Evolutionary conservation across 1,140 invertebrate genomes (phyloP).

Genomic region (Piezodorus guildinii): DNA sequence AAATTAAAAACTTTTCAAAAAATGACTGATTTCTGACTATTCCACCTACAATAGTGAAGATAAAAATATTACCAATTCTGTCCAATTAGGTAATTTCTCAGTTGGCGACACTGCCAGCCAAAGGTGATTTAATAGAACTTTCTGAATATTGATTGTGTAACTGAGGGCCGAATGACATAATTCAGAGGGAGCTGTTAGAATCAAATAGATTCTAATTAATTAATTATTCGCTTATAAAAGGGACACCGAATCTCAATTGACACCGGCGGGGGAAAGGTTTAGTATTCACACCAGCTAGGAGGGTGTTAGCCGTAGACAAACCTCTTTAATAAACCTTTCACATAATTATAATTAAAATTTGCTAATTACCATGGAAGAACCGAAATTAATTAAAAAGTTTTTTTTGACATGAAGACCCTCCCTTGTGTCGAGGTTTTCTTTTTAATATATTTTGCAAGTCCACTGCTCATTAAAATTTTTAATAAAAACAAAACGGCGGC

Average conservation of each 20-base stretch:
- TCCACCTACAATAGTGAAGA: too few species aligned
- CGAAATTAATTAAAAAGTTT: conserved; percentile 6
- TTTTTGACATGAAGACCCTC: conserved; percentile 1
- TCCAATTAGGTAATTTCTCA: too few species aligned
- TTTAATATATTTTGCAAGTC: conserved; percentile 1
- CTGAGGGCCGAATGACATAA: conserved; percentile 10
- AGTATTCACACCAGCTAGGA: too few species aligned
- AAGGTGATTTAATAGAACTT: too few species aligned
- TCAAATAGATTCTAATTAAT: conserved; percentile 7
- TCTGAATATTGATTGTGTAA: not conserved
- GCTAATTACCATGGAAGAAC: not conserved
- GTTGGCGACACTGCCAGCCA: too few species aligned
- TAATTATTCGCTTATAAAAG: not conserved
- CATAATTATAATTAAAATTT: conserved; percentile 3
- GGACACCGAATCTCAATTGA: not conserved
- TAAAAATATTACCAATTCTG: too few species aligned
- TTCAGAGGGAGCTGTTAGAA: conserved; percentile 23
- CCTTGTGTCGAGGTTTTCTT: not conserved
- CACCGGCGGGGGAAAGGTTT: not conserved
- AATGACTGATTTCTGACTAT: too few species aligned
- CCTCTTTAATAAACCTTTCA: not conserved
- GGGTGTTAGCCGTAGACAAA: too few species aligned
- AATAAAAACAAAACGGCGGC: too few species aligned
- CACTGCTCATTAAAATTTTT: too few species aligned
- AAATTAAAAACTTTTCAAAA: too few species aligned